Base-by-base conservation (phyloP, 1,140 invertebrate genomes). In the Scaptomyza graminum region DNA sequence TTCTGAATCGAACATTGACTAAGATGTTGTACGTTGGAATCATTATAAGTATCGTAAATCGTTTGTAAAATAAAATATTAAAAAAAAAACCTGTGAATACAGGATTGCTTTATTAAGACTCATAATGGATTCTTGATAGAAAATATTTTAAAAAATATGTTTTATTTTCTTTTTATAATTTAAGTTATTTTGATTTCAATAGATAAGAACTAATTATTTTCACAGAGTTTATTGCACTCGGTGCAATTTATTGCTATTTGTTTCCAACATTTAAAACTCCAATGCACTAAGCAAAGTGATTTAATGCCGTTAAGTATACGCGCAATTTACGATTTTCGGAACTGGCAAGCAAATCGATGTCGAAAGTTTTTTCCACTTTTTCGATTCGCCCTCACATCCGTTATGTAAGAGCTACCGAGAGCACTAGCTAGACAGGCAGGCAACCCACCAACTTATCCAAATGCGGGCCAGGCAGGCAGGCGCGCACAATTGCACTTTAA, bases 401-500 rank as follows among this genome's bases (percentile, higher is more conserved):
- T 28, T 63, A 34, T 3, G 25, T 18, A 47, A 39, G 51, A 50
- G 18, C 18, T 22, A 22, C 2, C 18, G 2, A 22, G 18, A 22
- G 18, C 18, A 22, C 18, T 22, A 22, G 4, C 11, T 49, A 46
- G 31, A 49, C n/a, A 52, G n/a, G 37, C n/a, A 25, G 31, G 49
- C 31, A 63, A n/a, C 22, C 18, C 44, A 18, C 28, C 5, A 49
- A 59, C 37, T 44, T 46, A 43, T 57, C 54, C 6, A 54, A 31
- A 31, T 6, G 28, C 5, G 28, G 28, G 28, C 28, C 28, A 31
- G 28, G 28, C 28, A 31, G 28, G 28, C 28, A 3, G 28, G 28
- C 28, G 28, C 65, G 50, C 52, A 66, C 79, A 87, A 87, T 87
- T 87, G 83, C 72, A 83, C 83, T 87, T 90, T 87, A 90, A 90